phyloP scores from a whole-genome alignment of 2,113 vertebrate genomes.

The Trachemys scripta region DNA sequence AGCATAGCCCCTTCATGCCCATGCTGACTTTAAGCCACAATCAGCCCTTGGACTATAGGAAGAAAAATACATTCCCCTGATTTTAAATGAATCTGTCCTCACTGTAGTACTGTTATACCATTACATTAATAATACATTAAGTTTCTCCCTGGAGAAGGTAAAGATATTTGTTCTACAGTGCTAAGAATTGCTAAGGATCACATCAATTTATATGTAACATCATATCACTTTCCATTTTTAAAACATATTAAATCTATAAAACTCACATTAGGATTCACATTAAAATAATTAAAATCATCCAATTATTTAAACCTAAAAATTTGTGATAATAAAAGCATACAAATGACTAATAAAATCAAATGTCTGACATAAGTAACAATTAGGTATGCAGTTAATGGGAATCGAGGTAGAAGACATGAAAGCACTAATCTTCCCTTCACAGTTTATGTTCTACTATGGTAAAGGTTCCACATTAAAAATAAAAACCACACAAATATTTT shows the following conservation, averaged over 20 bases:
- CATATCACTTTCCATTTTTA: not conserved
- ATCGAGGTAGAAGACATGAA: constrained; percentile 46
- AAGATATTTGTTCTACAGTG: not conserved
- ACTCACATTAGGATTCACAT: constrained; percentile 53
- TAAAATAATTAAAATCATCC: constrained; percentile 25
- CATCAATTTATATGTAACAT: not conserved
- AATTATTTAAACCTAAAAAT: constrained; percentile 51
- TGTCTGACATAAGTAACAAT: constrained; percentile 59
- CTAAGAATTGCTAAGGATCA: not conserved
- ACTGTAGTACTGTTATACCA: not conserved
- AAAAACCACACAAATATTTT: constrained; percentile 46
- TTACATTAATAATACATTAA: not conserved
- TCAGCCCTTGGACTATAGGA: not conserved
- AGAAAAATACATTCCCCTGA: not conserved
- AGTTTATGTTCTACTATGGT: not conserved
- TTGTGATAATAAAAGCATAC: constrained; percentile 15
- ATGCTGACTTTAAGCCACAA: not conserved
- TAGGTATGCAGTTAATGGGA: constrained; percentile 60
- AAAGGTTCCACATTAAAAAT: constrained; percentile 32
- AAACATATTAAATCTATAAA: not conserved
- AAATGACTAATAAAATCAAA: constrained; percentile 13
- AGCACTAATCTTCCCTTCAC: not conserved
- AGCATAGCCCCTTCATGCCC: not conserved
- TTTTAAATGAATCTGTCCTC: not conserved
- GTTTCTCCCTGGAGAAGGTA: not conserved